A percentile compares a stretch with the other conserved stretches of the same genome.
Conservation (phyloP, 2,888 invertebrate species). For the Stenolophus ochropezus region DNA sequence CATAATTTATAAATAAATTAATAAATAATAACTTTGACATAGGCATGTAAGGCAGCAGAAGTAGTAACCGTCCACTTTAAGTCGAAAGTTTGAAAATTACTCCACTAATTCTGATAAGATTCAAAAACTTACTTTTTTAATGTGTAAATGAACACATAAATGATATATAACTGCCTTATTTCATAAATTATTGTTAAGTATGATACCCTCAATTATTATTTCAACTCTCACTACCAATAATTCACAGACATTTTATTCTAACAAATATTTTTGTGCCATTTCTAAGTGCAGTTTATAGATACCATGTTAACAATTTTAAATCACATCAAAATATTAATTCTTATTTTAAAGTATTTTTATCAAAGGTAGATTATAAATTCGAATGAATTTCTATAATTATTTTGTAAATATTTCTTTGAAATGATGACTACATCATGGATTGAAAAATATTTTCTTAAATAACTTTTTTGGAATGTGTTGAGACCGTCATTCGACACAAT, state of each 20-base stretch:
- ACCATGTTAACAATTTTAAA: constrained; percentile 16
- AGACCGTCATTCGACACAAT: constrained; percentile 3
- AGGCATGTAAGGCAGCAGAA: constrained; percentile 20
- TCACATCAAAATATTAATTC: constrained; percentile 33
- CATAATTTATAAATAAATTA: neutral
- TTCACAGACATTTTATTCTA: constrained; percentile 26
- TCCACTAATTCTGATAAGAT: constrained; percentile 2
- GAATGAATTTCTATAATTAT: neutral
- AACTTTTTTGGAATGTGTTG: neutral
- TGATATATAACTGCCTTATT: constrained; percentile 43
- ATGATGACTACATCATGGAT: neutral
- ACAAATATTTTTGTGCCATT: constrained; percentile 41
- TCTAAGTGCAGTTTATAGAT: constrained; percentile 39
- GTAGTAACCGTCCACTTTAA: constrained; percentile 33
- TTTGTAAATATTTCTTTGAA: neutral
- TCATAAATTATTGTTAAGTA: constrained; percentile 27
- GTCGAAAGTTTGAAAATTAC: constrained; percentile 7
- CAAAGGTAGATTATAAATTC: constrained; percentile 9
- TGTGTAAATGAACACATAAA: constrained; percentile 43
- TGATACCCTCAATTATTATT: constrained; percentile 32
- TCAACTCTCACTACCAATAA: constrained; percentile 27
- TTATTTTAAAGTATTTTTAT: neutral
- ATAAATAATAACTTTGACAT: constrained; percentile 24
- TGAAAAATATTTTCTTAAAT: neutral
- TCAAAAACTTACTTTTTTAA: neutral